Evolutionary conservation across 1,140 invertebrate species (phyloP).

Genomic region (Drosophila fuyamai): DNA sequence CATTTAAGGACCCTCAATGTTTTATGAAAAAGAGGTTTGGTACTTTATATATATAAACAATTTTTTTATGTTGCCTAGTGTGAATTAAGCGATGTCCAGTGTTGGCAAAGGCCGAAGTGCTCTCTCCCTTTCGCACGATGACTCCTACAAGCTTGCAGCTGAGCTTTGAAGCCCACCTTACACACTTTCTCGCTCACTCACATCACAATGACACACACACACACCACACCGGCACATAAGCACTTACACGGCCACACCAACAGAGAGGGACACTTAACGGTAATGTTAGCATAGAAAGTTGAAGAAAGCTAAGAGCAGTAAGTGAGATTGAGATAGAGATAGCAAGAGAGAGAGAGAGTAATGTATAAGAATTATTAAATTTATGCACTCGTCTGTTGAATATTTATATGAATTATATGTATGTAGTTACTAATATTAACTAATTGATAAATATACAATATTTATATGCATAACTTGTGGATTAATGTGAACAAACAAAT

Average conservation of each 20-base stretch:
- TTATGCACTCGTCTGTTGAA: constrained; percentile 79
- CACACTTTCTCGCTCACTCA: constrained; percentile 49
- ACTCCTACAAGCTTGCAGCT: constrained; percentile 61
- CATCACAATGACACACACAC: constrained; percentile 13
- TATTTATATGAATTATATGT: constrained; percentile 66
- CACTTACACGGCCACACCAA: constrained; percentile 19
- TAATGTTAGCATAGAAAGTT: constrained; percentile 39
- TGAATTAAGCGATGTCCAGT: constrained; percentile 21
- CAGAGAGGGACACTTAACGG: constrained; percentile 27
- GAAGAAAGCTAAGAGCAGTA: constrained; percentile 11
- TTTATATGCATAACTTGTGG: constrained; percentile 52
- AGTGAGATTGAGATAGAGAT: constrained; percentile 16
- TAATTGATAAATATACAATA: constrained; percentile 67
- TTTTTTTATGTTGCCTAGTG: constrained; percentile 23
- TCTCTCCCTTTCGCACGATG: constrained; percentile 45
- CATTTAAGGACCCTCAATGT: not conserved
- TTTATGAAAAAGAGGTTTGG: not conserved
- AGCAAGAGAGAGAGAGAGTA: constrained; percentile 8
- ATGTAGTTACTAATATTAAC: constrained; percentile 76
- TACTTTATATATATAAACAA: not conserved
- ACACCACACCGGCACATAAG: constrained; percentile 39
- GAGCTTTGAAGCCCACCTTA: constrained; percentile 79
- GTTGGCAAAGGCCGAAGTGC: constrained; percentile 37
- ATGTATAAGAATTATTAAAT: constrained; percentile 71
- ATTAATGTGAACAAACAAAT: constrained; percentile 42